Base-by-base conservation (phyloP, 1,140 invertebrate species). In the Macrotrachela quadricornifera region DNA sequence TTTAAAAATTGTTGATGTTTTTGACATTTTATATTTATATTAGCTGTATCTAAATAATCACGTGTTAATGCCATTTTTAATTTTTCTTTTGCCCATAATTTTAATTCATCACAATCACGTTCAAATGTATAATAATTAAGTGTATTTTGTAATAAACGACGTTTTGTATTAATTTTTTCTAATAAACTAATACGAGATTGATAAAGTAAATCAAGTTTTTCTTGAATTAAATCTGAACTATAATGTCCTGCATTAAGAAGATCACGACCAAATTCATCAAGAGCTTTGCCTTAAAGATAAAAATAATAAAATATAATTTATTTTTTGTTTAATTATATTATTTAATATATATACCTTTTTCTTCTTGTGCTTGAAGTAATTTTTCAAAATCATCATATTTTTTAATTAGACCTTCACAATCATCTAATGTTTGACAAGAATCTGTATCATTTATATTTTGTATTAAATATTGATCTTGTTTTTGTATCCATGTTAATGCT, bases 361-460 rank as follows among this genome's bases (percentile, higher is more conserved):
- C 90, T 65, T 96, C 90, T 64, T 97, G 92, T 10, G 91, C 91
- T 16, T 86, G 86, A 2, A 97, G 71, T 9, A 85, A 92, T 70
- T 96, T 97, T 67, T 96, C 91, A 67, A 97, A 97, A 71, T 97
- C 92, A 66, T 96, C 88, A 68, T 97, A 91, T 65, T 97, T 97
- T 71, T 96, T 96, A 38, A 95, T 83, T 30, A 97, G 67, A 11
- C 88, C 88, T 68, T 97, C 92, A 0, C 95, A 91, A 10, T 83
- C 85, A 69, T 97, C 92, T 13, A 97, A 71, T 30, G 21, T 30
- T 30, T 30, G 21, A 30, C 21, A 30, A 0, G 90, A 95, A 66
- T 97, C 91, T 1, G 90, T 92, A 0, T 96, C 72, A 68, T 96
- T 90, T 62, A 94, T 84, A 67, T 96, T 97, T 12, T 85, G 82